phyloP scores from a whole-genome alignment of 2,888 invertebrate species.

The Agonopterix heracliana region DNA sequence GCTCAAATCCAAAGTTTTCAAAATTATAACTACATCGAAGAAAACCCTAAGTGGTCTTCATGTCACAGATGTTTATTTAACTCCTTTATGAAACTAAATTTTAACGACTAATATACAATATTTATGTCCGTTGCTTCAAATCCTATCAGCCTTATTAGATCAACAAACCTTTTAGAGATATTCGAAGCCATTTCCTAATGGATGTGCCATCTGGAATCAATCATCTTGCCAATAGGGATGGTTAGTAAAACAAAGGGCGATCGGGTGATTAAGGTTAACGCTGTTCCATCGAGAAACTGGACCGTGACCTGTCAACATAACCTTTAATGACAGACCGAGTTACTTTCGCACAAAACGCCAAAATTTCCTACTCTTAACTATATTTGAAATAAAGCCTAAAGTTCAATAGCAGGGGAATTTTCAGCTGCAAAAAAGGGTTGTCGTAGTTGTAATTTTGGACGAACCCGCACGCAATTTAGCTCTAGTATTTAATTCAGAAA shows the following conservation, averaged over 20 bases:
- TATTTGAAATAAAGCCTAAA: no score
- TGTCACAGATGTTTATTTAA: no score
- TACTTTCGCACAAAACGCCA: neutral
- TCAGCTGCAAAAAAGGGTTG: neutral
- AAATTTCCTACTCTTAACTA: no score
- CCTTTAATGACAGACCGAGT: constrained; percentile 8
- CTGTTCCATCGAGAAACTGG: constrained; percentile 23
- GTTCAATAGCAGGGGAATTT: no score
- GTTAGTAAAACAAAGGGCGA: neutral
- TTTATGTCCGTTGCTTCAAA: no score
- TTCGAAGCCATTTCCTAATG: constrained; percentile 17
- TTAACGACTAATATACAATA: no score
- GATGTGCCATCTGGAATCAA: constrained; percentile 23
- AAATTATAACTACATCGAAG: no score
- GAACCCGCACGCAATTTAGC: constrained; percentile 6
- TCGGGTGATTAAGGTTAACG: constrained; percentile 30
- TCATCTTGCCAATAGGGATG: constrained; percentile 25
- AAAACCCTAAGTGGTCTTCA: no score
- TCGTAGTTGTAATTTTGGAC: constrained; percentile 3
- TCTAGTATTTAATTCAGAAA: constrained; percentile 1
- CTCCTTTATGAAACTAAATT: no score
- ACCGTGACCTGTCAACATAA: constrained; percentile 35
- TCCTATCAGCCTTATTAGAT: no score
- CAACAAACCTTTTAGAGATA: neutral
- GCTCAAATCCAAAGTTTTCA: no score